A percentile compares a stretch with the other conserved stretches of the same genome.
Evolutionary conservation across 2,113 vertebrate genomes (phyloP).

Genomic region (Dicerorhinus sumatrensis): DNA sequence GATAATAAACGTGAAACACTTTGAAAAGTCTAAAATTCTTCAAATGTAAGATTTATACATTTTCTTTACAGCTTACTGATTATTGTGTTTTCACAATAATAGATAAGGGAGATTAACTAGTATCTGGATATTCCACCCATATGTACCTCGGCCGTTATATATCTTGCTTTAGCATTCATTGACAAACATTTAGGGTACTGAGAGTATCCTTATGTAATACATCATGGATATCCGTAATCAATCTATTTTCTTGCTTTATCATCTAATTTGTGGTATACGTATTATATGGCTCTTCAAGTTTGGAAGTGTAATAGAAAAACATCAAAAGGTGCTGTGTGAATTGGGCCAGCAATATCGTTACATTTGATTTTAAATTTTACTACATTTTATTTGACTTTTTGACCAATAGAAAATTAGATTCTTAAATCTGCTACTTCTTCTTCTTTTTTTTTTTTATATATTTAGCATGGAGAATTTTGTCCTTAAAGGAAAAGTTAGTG

Average conservation of each 20-base stretch:
- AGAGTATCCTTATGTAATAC: not conserved
- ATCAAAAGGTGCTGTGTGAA: not conserved
- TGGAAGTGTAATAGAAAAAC: not conserved
- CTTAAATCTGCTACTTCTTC: not conserved
- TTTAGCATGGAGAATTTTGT: conserved; percentile 51
- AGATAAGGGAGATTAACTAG: not conserved
- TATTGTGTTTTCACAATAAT: conserved; percentile 19
- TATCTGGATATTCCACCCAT: not conserved
- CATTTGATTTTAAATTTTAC: conserved; percentile 47
- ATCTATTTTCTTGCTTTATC: conserved; percentile 29
- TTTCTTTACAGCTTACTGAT: not conserved
- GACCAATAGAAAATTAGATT: not conserved
- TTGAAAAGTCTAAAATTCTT: conserved; percentile 36
- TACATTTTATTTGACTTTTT: not conserved
- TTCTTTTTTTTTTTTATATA: not conserved
- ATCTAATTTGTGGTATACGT: not conserved
- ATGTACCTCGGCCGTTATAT: not conserved
- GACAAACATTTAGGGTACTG: not conserved
- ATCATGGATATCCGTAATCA: not conserved
- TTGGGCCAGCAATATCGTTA: not conserved
- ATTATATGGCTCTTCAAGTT: not conserved
- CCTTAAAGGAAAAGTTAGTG: conserved; percentile 43
- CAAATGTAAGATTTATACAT: not conserved
- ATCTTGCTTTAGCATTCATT: conserved; percentile 26
- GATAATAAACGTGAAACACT: conserved; percentile 27